Base-by-base conservation (phyloP, 2,888 invertebrate species). In the Melieria omissa region DNA sequence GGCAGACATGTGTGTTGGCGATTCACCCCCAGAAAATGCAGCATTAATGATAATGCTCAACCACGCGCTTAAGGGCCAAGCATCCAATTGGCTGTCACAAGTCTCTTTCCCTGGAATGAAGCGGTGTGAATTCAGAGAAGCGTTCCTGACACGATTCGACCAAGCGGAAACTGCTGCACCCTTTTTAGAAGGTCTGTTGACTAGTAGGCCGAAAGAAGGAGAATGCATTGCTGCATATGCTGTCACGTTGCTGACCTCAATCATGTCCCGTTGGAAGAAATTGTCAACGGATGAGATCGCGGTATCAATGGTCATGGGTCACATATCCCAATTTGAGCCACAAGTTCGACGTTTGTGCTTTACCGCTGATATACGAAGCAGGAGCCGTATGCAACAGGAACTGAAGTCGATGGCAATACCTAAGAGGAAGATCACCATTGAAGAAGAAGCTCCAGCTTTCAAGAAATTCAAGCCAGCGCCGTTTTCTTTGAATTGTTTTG, bases 11-110 rank as follows among this genome's bases (percentile, higher is more conserved):
- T 12, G 41, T 7, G 58, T 57, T 29, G 45, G 8, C 12, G 16
- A 57, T n/a, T 5, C 57, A 14, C 12, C 14, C n/a, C 16, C n/a
- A 9, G 5, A 55, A 44, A 45, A 5, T 10, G 7, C 41, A 42
- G 57, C 57, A 12, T 12, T 72, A n/a, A 47, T 72, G 58, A 60
- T 68, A 41, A 9, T 52, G 0, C 55, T 72, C 8, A 68, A 41
- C 16, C 7, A 41, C 49, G 61, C 71, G 12, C 44, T 71, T 10
- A 71, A 67, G 12, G 71, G 61, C 4, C 14, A 14, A n/a, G 46
- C 71, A 5, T 66, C 65, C 10, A n/a, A 12, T 29, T 71, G 71
- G 66, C 29, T 66, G 7, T 55, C 71, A 4, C 71, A 71, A 45
- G 47, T 71, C 46, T 57, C 58, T 5, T 58, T n/a, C 41, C 57